These are phyloP conservation scores for Mobula birostris DNA, from an alignment of 2,113 vertebrate species.

Conservation along the genomic window DNA sequence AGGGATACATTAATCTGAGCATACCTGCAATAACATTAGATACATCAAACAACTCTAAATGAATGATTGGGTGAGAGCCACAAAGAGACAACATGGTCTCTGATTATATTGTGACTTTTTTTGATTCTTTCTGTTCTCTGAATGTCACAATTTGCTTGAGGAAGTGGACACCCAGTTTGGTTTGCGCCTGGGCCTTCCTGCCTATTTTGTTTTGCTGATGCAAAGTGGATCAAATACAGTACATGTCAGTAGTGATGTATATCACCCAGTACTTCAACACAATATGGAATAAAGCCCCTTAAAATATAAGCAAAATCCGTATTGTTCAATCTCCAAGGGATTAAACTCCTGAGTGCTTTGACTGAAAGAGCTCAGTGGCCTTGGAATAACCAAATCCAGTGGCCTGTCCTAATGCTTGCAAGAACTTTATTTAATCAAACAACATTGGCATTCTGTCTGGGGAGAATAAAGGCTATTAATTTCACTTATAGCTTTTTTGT, in stretches of 20 bases:
- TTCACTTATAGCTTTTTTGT: constrained; percentile 2
- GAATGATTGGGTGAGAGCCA: neutral
- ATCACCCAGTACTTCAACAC: neutral
- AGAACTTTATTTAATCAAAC: neutral
- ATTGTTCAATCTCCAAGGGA: neutral
- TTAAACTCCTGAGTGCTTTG: neutral
- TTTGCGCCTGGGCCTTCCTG: neutral
- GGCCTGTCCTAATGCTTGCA: neutral
- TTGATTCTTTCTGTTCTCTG: neutral
- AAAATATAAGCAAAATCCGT: constrained; percentile 1
- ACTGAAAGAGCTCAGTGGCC: neutral
- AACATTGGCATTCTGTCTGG: neutral
- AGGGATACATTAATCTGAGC: neutral
- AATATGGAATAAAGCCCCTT: constrained; percentile 8
- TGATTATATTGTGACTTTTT: neutral
- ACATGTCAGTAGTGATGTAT: neutral
- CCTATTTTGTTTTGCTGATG: constrained; percentile 3
- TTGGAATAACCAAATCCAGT: neutral
- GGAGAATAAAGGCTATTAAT: neutral
- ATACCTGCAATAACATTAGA: neutral
- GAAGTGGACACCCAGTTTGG: neutral
- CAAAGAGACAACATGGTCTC: neutral
- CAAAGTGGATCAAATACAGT: neutral
- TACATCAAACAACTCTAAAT: neutral
- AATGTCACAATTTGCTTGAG: neutral